Percentiles rank a stretch among this genome's conserved stretches.
Evolutionary conservation across 2,113 vertebrate genomes (phyloP).

Genomic region (Dipodomys ordii): DNA sequence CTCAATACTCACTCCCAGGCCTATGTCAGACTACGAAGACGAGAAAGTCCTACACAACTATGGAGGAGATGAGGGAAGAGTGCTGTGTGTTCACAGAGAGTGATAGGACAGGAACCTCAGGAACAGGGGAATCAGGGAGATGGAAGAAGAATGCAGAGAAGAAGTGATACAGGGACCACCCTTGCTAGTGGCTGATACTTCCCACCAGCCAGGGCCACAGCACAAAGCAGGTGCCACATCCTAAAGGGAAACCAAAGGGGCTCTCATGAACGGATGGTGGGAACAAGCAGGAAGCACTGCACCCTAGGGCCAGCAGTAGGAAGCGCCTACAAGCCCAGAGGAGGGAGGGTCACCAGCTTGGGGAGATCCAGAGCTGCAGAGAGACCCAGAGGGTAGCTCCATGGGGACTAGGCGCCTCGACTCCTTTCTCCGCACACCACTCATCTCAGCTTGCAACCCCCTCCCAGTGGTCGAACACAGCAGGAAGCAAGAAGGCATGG

Average conservation of each 20-base stretch:
- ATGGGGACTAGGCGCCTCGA: neutral
- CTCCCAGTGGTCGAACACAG: neutral
- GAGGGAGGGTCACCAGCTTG: neutral
- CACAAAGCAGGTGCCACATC: neutral
- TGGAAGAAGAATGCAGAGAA: neutral
- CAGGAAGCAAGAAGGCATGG: neutral
- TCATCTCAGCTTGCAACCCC: neutral
- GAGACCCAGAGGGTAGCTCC: neutral
- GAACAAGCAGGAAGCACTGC: neutral
- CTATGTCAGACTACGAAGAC: neutral
- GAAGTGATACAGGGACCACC: neutral
- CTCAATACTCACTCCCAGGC: neutral
- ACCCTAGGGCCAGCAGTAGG: neutral
- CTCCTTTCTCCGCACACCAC: neutral
- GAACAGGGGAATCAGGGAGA: neutral
- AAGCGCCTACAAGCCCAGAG: neutral
- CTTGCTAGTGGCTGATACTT: neutral
- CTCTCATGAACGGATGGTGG: neutral
- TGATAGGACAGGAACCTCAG: neutral
- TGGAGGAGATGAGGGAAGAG: neutral
- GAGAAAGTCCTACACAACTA: neutral
- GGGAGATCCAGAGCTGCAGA: neutral
- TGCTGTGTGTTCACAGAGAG: neutral
- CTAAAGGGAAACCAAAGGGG: neutral
- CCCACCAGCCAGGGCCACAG: neutral